phyloP scores from a whole-genome alignment of 1,140 invertebrate species.

The Berghia stephanieae region DNA sequence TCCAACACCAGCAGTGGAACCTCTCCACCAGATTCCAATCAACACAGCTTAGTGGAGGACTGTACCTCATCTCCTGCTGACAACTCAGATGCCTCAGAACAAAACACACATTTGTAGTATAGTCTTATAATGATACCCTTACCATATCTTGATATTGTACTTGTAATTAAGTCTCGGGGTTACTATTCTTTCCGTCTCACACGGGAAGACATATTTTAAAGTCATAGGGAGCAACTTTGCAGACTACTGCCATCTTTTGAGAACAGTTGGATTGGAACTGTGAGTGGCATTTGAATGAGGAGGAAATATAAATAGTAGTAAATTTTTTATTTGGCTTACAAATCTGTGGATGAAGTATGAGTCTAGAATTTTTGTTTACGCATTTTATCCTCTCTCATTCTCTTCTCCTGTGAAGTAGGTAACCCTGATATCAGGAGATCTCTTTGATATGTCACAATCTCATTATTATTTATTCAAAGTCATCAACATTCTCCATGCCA shows the following conservation, averaged over 20 bases:
- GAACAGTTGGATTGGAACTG: background rate
- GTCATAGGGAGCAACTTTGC: background rate
- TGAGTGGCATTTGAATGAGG: no score
- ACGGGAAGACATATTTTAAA: background rate
- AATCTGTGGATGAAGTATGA: no score
- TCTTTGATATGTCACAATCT: no score
- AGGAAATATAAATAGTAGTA: no score
- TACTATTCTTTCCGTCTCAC: no score
- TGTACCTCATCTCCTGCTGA: slow-evolving; percentile 70
- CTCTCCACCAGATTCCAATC: slow-evolving; percentile 74
- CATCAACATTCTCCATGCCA: no score
- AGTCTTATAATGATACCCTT: background rate
- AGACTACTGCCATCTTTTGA: background rate
- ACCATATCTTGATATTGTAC: background rate
- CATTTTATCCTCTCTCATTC: no score
- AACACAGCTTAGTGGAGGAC: slow-evolving; percentile 55
- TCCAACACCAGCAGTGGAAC: slow-evolving; percentile 84
- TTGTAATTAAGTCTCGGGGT: background rate
- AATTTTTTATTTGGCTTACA: no score
- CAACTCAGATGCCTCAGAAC: slow-evolving; percentile 58
- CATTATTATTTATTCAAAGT: no score
- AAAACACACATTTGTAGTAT: slow-evolving; percentile 21
- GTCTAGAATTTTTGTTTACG: no score
- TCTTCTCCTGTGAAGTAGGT: no score
- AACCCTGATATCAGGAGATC: no score